Conservation (phyloP, 2,797 vertebrate species). For the Anas flavirostris region DNA sequence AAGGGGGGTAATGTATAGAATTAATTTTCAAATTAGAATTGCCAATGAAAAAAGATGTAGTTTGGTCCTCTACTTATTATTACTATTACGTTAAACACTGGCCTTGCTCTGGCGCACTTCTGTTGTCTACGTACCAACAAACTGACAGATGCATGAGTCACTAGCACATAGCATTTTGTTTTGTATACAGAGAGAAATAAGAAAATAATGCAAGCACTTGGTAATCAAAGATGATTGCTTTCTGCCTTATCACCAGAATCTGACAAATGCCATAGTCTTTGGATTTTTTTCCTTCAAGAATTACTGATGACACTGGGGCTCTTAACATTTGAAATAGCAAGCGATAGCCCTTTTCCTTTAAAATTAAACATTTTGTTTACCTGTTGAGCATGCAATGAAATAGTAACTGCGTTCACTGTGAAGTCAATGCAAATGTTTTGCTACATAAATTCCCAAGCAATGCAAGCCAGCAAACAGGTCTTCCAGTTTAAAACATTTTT, state of each 20-base stretch:
- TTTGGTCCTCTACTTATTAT: not conserved
- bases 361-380: not conserved
- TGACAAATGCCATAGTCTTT: not conserved
- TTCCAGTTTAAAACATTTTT: not conserved
- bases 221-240: not conserved
- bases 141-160: not conserved
- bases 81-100: not conserved
- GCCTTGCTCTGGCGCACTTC: not conserved
- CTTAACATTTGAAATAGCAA: not conserved
- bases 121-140: not conserved
- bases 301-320: not conserved
- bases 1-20: not conserved
- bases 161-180: not conserved
- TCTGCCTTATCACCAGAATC: not conserved
- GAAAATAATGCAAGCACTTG: not conserved
- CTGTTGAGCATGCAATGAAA: not conserved
- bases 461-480: not conserved
- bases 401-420: not conserved
- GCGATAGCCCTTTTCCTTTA: not conserved
- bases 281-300: not conserved
- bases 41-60: not conserved
- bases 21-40: not conserved
- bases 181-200: not conserved
- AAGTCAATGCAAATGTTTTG: rapidly evolving
- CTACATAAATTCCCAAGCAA: not conserved